Evolutionary conservation across 2,797 vertebrate genomes (phyloP), one percentile per base, ranked within the genome.

Genomic region (Sparidentex hasta): DNA sequence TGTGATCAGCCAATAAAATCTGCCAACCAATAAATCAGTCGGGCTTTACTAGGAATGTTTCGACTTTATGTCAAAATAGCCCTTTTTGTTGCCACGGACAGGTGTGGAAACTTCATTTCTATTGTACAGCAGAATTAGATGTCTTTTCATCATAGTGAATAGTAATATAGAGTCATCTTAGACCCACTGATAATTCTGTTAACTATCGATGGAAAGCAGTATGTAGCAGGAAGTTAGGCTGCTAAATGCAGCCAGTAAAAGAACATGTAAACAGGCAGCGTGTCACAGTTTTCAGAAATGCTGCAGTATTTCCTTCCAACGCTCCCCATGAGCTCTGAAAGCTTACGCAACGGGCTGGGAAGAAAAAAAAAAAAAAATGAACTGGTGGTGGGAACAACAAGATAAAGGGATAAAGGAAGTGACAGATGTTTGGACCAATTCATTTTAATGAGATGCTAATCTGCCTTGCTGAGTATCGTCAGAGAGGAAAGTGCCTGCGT

Each of bases 391-490:
- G 55, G 71, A 76, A 76, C 63, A 82, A 63, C 68, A 74, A 67
- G 58, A 88, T 73, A 75, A 78, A 77, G 71, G 73, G 66, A 83
- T 59, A 63, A 83, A 80, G 61, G 59, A 71, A 79, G 65, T 83
- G 84, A 81, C 82, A 88, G 86, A 87, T 84, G 87, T 74, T 82
- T 61, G 71, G 55, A 84, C 59, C 76, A 84, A 78, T 80, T 78
- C 38, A 52, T 67, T 78, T 75, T 83, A 87, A 88, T 83, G 77
- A 89, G 67, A 90, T 78, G 82, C 83, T 88, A 88, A 90, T 91
- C 87, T 87, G 77, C 50, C 41, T 52, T 29, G 54, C 61, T 38
- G 74, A 75, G 74, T 46, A 70, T 20, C 78, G 69, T 70, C 50
- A 46, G 43, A 65, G 67, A 77, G 69, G 74, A 64, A 76, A 79